Conservation (phyloP, 2,888 invertebrate species). For the Norana najaformis region DNA sequence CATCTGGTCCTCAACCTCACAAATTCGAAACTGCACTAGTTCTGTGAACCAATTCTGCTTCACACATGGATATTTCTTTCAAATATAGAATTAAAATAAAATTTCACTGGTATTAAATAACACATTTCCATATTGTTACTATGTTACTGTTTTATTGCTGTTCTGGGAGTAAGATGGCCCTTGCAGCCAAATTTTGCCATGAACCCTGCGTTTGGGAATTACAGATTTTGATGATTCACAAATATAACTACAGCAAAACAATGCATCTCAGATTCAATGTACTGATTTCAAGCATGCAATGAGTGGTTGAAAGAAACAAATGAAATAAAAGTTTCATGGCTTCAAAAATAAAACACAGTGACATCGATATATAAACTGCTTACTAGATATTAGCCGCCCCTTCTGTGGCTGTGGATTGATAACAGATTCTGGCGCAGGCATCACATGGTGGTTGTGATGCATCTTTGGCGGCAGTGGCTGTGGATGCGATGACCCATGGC, state of each 20-base stretch:
- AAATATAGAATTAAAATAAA: neutral
- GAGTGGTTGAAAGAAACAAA: neutral
- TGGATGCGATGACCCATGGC: neutral
- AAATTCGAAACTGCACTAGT: too few species aligned
- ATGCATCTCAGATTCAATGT: neutral
- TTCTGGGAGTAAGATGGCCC: too few species aligned
- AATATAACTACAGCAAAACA: neutral
- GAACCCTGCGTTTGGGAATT: too few species aligned
- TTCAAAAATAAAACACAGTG: neutral
- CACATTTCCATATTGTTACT: too few species aligned
- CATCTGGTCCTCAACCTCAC: too few species aligned
- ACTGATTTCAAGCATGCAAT: neutral
- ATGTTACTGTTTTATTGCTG: neutral
- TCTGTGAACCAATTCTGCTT: too few species aligned
- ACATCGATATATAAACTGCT: neutral
- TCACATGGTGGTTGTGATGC: slow-evolving; percentile 20
- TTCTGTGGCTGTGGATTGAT: neutral
- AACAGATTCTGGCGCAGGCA: neutral
- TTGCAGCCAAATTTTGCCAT: neutral
- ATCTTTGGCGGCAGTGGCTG: neutral
- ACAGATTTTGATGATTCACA: neutral
- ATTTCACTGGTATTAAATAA: neutral
- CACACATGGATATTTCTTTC: neutral
- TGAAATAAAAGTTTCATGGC: neutral
- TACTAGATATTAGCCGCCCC: neutral